phyloP scores from a whole-genome alignment of 2,888 invertebrate genomes.

The Drosophila algonquin region DNA sequence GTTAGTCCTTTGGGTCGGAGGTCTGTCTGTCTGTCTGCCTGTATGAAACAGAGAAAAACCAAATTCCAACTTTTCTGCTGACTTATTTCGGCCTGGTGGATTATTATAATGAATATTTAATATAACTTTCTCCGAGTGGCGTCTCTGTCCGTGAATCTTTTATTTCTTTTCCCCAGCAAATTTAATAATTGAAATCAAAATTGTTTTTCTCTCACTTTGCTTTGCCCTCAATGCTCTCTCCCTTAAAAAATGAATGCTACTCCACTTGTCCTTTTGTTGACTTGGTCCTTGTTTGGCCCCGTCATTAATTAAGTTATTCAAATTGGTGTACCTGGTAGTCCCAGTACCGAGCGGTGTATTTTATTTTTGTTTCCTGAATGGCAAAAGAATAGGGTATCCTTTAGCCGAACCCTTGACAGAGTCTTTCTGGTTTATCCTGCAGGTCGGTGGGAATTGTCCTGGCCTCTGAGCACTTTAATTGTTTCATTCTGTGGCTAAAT shows the following conservation, averaged over 20 bases:
- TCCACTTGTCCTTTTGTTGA: slow-evolving; percentile 29
- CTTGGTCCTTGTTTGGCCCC: slow-evolving; percentile 29
- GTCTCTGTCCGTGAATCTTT: slow-evolving; percentile 4
- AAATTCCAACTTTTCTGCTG: slow-evolving; percentile 48
- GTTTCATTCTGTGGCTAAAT: slow-evolving; percentile 50
- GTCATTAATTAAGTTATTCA: slow-evolving; percentile 59
- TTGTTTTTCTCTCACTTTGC: slow-evolving; percentile 20
- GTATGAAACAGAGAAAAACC: slow-evolving; percentile 16
- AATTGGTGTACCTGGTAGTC: slow-evolving; percentile 32
- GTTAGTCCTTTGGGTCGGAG: slow-evolving; percentile 3
- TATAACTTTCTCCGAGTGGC: slow-evolving; percentile 47
- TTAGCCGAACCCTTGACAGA: background rate
- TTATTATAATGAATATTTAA: slow-evolving; percentile 76
- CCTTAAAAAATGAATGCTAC: slow-evolving; percentile 4
- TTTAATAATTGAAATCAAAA: slow-evolving; percentile 56
- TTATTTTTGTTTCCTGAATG: background rate
- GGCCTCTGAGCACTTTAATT: slow-evolving; percentile 55
- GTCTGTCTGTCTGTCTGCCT: slow-evolving; percentile 13
- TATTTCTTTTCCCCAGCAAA: slow-evolving; percentile 22
- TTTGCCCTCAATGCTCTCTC: background rate
- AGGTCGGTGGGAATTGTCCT: slow-evolving; percentile 16
- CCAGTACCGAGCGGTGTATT: background rate
- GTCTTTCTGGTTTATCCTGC: slow-evolving; percentile 23
- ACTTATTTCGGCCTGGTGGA: slow-evolving; percentile 52
- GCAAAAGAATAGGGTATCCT: background rate